Evolutionary conservation across 2,888 invertebrate species (phyloP), one percentile per base, ranked within the genome.

Genomic region (Caenorhabditis uteleia): DNA sequence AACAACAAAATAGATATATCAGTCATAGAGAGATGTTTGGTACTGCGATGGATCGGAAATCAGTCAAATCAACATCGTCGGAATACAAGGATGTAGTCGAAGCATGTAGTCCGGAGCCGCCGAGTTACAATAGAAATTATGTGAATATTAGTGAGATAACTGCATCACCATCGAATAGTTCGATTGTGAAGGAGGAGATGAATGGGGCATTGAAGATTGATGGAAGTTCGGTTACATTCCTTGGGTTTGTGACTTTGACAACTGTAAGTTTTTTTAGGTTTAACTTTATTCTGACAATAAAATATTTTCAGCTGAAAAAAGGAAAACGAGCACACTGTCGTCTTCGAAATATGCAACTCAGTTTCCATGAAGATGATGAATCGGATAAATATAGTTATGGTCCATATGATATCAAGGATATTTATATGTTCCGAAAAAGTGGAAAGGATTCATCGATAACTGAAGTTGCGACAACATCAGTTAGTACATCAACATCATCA

Each of bases 351-450:
- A 71, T 75, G 59, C 66, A 74, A 45, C 46, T 79, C 27, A 60
- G 69, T 10, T 77, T 79, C 53, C 68, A 69, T 38, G 65, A 75
- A 18, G 73, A 75, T 36, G 78, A 78, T 29, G 74, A 75, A 16
- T 36, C 48, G n/a, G 44, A 31, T 12, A 48, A 53, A 16, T 27
- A 36, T 0, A 10, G 18, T 20, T n/a, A 18, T 10, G 62, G 62
- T 4, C 56, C 56, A 26, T 62, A 38, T 34, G 48, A 57, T 27
- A 47, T 62, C 20, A 57, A 57, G n/a, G 62, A 57, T 34, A 43
- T 62, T 18, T 44, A 48, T 16, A n/a, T 56, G 21, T 53, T 62
- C 36, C 51, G 62, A 16, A 44, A 47, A 42, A 20, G 42, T 14
- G 8, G 7, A 5, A 33, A 45, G 21, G 25, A 29, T 18, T 14